phyloP scores from a whole-genome alignment of 2,113 vertebrate species.

The Phrynosoma platyrhinos region DNA sequence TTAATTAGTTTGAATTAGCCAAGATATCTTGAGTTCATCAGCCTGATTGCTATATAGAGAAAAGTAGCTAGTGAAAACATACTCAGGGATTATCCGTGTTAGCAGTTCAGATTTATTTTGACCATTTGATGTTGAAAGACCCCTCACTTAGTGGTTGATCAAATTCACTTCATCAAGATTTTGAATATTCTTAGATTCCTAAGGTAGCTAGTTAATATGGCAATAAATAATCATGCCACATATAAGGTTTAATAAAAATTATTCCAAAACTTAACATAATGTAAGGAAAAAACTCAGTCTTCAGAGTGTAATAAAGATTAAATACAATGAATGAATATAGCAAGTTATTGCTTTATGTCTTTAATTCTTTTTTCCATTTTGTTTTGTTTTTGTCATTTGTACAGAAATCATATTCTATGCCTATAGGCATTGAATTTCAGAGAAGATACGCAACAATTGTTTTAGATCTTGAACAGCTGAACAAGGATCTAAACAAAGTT shows the following conservation, averaged over 20 bases:
- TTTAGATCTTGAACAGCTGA: slow-evolving; percentile 94
- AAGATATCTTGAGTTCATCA: neutral
- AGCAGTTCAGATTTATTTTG: neutral
- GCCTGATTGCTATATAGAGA: neutral
- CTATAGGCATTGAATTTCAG: slow-evolving; percentile 93
- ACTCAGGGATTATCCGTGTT: neutral
- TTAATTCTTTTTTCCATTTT: slow-evolving; percentile 22
- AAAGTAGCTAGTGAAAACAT: neutral
- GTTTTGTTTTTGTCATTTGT: slow-evolving; percentile 45
- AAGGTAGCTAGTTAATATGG: neutral
- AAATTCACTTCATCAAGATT: neutral
- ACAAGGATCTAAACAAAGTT: slow-evolving; percentile 98
- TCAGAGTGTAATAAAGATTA: neutral
- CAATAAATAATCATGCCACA: neutral
- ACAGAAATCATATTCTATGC: slow-evolving; percentile 96
- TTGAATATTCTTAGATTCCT: neutral
- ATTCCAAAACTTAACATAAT: neutral
- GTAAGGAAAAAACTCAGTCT: neutral
- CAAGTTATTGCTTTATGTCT: neutral
- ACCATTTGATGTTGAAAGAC: neutral
- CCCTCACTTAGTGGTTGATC: neutral
- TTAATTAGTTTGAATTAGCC: neutral
- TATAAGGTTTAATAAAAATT: neutral
- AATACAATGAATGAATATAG: neutral
- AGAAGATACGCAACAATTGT: slow-evolving; percentile 95